Conservation (phyloP, 2,113 vertebrate species). For the Rynchops niger region DNA sequence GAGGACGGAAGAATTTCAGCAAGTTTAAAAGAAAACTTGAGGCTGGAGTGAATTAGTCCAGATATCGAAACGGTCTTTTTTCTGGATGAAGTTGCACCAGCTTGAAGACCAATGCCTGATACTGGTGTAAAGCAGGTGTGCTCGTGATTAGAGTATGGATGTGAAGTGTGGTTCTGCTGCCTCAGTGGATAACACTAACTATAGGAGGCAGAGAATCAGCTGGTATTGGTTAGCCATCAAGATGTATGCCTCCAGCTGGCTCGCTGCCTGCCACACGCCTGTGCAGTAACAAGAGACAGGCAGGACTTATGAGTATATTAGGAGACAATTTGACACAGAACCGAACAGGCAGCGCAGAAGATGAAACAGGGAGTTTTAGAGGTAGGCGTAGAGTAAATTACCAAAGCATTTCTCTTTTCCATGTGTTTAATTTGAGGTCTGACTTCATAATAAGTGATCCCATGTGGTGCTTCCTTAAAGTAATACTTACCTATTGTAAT, state of each 20-base stretch:
- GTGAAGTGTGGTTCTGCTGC: not conserved
- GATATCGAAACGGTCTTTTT: not conserved
- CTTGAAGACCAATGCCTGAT: not conserved
- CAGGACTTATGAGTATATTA: not conserved
- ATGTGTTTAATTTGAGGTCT: slow-evolving; percentile 55
- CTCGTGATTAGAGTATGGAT: not conserved
- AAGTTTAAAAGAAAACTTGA: not conserved
- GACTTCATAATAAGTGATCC: slow-evolving; percentile 56
- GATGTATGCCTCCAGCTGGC: slow-evolving; percentile 13
- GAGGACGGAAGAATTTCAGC: not conserved
- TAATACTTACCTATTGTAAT: slow-evolving; percentile 33
- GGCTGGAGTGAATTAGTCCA: not conserved
- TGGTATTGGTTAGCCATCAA: slow-evolving; percentile 10
- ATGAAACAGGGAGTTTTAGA: slow-evolving; percentile 45
- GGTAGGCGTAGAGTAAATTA: slow-evolving; percentile 63
- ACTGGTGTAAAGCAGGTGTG: not conserved
- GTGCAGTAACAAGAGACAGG: slow-evolving; percentile 59
- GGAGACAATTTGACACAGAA: slow-evolving; percentile 27
- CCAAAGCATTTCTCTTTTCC: slow-evolving; percentile 38
- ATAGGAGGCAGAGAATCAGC: slow-evolving; percentile 20
- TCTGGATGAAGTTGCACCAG: not conserved
- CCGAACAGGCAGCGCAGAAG: not conserved
- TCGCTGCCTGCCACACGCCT: slow-evolving; percentile 57
- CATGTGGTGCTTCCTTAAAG: slow-evolving; percentile 42
- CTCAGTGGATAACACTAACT: not conserved